Base-by-base conservation (phyloP, 2,113 vertebrate species). In the Baryphthengus martii region DNA sequence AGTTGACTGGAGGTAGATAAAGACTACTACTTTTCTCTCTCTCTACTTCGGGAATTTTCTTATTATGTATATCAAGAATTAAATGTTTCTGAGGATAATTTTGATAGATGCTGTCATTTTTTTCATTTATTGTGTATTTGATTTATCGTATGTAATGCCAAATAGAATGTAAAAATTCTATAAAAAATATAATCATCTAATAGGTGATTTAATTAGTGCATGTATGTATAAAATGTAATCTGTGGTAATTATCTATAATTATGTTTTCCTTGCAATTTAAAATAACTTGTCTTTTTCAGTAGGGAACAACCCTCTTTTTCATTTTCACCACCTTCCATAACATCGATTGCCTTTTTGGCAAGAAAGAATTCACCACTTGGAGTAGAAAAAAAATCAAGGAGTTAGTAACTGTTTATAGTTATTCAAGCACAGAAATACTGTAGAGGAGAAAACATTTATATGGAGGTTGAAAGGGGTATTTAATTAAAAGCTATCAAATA, bases 231-330 rank as follows among this genome's bases (percentile, higher is more conserved):
- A 97, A 96, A 91, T 81, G 65, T 96, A 96, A 94, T 94, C 65
- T 94, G 72, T 86, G 19, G 49, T 90, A 96, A 95, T 96, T 93
- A 94, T 89, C 85, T 94, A 39, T 96, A 96, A 95, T 96, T 96
- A 97, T 96, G 80, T 96, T 94, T 97, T 93, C 90, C 86, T 89
- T 94, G 49, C 92, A 94, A 87, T 96, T 96, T 96, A 94, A 93
- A 87, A 85, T 94, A 96, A 85, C 88, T 94, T 91, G 17, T 88
- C 67, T 95, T 94, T 96, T 97, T 84, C 88, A 85, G 80, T 58
- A 93, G n/a, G 70, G 47, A 94, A 66, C 68, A 85, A 35, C 61
- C 21, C 31, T 88, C 40, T 93, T 96, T 94, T 95, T 90, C 53
- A 90, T 96, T 95, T 95, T 83, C 61, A 49, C 45, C 42, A 67